phyloP scores from a whole-genome alignment of 2,888 invertebrate genomes.

The Isotomurus palustris region DNA sequence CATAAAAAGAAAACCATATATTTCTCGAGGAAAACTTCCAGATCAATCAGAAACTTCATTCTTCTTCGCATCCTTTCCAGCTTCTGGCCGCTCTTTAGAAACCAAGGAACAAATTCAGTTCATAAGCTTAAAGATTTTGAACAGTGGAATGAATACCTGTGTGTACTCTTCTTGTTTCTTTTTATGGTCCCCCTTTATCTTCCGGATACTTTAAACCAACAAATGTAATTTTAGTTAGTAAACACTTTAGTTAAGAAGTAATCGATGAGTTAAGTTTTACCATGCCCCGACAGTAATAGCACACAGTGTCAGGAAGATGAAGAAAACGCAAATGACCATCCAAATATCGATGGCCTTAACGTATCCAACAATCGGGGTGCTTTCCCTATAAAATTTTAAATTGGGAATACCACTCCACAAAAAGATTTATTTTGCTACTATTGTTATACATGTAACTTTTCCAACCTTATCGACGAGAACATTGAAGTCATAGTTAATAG shows the following conservation, averaged over 20 bases:
- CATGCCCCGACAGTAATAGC: constrained; percentile 26
- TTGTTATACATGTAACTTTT: neutral
- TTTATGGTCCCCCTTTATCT: constrained; percentile 18
- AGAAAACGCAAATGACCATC: constrained; percentile 40
- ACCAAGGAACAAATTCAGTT: too few species aligned
- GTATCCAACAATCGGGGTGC: constrained; percentile 37
- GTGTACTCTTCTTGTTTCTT: constrained; percentile 19
- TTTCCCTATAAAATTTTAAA: constrained; percentile 29
- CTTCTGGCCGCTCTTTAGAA: too few species aligned
- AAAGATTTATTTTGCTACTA: neutral
- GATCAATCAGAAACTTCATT: too few species aligned
- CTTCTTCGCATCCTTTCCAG: too few species aligned
- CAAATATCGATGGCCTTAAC: constrained; percentile 38
- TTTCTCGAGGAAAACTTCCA: constrained; percentile 30
- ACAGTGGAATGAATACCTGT: constrained; percentile 8
- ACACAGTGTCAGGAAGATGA: constrained; percentile 35
- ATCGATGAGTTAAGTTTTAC: constrained; percentile 8
- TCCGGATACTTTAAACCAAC: constrained; percentile 13
- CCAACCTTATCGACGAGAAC: constrained; percentile 39
- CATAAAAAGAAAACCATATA: constrained; percentile 25
- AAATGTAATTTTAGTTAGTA: neutral
- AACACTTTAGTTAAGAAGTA: neutral
- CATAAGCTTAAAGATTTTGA: too few species aligned
- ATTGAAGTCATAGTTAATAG: constrained; percentile 40
- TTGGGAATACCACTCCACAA: neutral